Evolutionary conservation across 2,113 vertebrate genomes (phyloP), one percentile per base, ranked within the genome.

Genomic region (Artemisiospiza belli): DNA sequence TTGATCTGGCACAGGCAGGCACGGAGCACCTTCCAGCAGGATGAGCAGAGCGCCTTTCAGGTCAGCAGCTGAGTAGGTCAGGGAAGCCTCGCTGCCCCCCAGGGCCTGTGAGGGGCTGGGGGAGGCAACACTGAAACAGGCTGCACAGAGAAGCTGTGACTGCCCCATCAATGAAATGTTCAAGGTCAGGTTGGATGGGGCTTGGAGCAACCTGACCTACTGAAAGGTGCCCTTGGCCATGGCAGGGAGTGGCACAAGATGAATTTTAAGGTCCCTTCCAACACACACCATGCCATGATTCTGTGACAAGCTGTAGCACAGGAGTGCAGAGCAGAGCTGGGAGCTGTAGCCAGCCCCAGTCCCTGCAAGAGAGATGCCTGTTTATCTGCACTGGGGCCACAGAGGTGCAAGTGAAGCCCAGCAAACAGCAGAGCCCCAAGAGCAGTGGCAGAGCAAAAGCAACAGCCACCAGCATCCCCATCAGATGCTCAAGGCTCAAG

Each of bases 1-100:
- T 82, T 8, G 0, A 70, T 35, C 69, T 21, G 0, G 62, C 61
- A 63, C 82, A 86, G 76, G 58, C 18, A 8, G 73, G 83, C 84
- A 78, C 0, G 0, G 59, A 80, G 61, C 31, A 11, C 54, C 54
- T 94, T 89, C 92, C 94, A 82, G 91, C 52, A 94, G 54, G 83
- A 59, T 76, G 91, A 94, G 62, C 88, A 73, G 8, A 4, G 90
- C 33, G 52, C 55, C 89, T 96, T 95, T 94, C 90, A 89, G 94
- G 92, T 97, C 95, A 97, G 68, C 64, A 66, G 68, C 92, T 94
- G 86, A 95, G 90, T 84, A 95, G 95, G 91, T 95, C 95, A 96
- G 16, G 2, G 13, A 83, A 64, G 83, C 67, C 73, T 58, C 0
- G 0, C 47, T 72, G 86, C 47, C 80, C 66, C 18, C 11, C 3